Evolutionary conservation across 2,797 vertebrate species (phyloP).

Genomic region (Malurus leucopterus): DNA sequence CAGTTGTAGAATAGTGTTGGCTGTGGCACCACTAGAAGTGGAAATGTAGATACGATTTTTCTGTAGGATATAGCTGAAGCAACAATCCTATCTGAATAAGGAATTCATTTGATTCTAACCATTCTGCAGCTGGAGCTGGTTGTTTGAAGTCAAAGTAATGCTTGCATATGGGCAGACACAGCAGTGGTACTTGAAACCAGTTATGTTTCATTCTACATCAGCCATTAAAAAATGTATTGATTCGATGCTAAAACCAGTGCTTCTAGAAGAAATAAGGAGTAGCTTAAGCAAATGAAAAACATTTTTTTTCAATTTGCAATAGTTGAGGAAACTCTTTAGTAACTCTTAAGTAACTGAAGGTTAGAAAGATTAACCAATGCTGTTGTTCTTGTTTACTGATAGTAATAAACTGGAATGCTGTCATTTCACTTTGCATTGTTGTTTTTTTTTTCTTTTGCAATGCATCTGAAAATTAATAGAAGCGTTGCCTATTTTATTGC

Average conservation of each 20-base stretch:
- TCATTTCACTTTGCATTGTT: neutral
- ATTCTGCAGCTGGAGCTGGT: neutral
- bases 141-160: neutral
- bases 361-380: neutral
- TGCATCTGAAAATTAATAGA: neutral
- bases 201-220: neutral
- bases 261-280: neutral
- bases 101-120: neutral
- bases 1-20: neutral
- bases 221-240: neutral
- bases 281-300: neutral
- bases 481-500: neutral
- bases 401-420: neutral
- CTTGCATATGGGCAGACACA: neutral
- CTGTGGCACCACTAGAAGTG: neutral
- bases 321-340: neutral
- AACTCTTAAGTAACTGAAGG: neutral
- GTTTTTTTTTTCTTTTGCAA: conserved; percentile 10
- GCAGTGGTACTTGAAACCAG: neutral
- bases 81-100: neutral
- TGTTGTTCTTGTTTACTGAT: neutral
- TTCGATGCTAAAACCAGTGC: neutral
- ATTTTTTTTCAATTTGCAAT: neutral
- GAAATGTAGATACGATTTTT: neutral
- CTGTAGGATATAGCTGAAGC: neutral